Conservation (phyloP, 23 tunicate genomes). For the Aplidium turbinatum region DNA sequence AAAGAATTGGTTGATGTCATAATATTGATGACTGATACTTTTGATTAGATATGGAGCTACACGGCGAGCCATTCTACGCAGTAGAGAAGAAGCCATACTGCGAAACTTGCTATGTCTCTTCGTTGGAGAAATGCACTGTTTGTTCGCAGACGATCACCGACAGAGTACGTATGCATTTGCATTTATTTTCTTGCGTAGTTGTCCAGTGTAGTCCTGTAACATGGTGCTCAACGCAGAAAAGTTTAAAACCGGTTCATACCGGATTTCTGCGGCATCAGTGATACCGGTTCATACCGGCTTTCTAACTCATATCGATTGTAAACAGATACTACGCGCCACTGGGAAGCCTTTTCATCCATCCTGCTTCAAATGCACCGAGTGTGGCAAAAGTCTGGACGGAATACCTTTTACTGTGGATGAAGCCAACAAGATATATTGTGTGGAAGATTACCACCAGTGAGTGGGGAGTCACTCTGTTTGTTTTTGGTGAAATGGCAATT, state of each 20-base stretch:
- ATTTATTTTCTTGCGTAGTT: too few relatives aligned
- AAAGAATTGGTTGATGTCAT: too few relatives aligned
- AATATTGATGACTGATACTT: too few relatives aligned
- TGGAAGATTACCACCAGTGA: slow-evolving; percentile 88
- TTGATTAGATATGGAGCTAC: slow-evolving; percentile 40
- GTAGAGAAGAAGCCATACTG: slow-evolving; percentile 72
- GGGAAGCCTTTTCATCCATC: slow-evolving; percentile 92
- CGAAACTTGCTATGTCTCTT: slow-evolving; percentile 56
- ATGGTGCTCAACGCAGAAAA: too few relatives aligned
- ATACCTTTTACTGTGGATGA: slow-evolving; percentile 93
- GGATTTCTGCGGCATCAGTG: neutral
- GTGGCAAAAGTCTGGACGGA: slow-evolving; percentile 88
- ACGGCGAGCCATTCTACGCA: slow-evolving; percentile 80
- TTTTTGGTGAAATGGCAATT: too few relatives aligned
- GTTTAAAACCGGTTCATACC: too few relatives aligned
- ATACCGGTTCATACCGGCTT: neutral
- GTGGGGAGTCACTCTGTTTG: too few relatives aligned
- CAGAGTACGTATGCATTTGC: slow-evolving; percentile 80
- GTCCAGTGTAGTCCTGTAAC: too few relatives aligned
- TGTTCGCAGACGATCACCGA: slow-evolving; percentile 74
- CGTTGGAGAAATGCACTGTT: slow-evolving; percentile 85
- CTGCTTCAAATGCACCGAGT: slow-evolving; percentile 84
- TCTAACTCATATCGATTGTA: neutral
- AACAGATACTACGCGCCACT: slow-evolving; percentile 92
- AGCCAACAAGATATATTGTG: slow-evolving; percentile 64